These are phyloP conservation scores for Dysdera silvatica DNA, from an alignment of 1,140 invertebrate species.

Conservation along the genomic window DNA sequence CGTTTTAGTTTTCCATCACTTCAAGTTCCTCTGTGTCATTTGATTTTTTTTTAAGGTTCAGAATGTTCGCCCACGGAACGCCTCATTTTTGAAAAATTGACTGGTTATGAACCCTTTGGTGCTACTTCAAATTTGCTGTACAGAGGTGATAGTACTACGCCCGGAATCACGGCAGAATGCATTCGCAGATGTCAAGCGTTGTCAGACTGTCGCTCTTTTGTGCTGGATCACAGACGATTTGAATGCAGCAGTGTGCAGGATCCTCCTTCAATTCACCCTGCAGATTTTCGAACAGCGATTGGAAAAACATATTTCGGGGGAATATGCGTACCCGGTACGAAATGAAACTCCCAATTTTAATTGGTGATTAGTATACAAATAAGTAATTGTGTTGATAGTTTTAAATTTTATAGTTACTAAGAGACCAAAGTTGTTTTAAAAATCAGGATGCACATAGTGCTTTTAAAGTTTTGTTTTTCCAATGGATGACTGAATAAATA, in stretches of 20 bases:
- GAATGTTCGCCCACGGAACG: constrained; percentile 26
- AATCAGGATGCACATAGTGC: too few relatives aligned
- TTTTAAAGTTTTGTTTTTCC: too few relatives aligned
- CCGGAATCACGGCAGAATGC: constrained; percentile 45
- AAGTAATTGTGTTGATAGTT: too few relatives aligned
- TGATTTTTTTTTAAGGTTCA: constrained; percentile 2
- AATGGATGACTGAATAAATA: too few relatives aligned
- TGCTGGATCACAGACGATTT: constrained; percentile 43
- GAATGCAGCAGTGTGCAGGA: constrained; percentile 20
- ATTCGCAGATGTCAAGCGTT: constrained; percentile 40
- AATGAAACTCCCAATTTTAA: too few relatives aligned
- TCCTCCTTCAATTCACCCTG: constrained; percentile 32
- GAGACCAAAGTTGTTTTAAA: too few relatives aligned
- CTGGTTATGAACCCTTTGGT: constrained; percentile 44
- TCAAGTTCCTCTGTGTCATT: too few relatives aligned
- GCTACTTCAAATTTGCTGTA: constrained; percentile 39
- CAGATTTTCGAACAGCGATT: constrained; percentile 41
- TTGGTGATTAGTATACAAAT: too few relatives aligned
- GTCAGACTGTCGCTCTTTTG: constrained; percentile 44
- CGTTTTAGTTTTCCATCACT: too few relatives aligned
- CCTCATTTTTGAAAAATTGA: constrained; percentile 45
- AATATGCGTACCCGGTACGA: constrained; percentile 39
- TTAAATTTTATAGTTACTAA: too few relatives aligned
- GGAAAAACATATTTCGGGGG: constrained; percentile 47
- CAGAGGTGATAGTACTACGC: constrained; percentile 27